Evolutionary conservation across 2,797 vertebrate genomes (phyloP).

Genomic region (Oophaga sylvatica): DNA sequence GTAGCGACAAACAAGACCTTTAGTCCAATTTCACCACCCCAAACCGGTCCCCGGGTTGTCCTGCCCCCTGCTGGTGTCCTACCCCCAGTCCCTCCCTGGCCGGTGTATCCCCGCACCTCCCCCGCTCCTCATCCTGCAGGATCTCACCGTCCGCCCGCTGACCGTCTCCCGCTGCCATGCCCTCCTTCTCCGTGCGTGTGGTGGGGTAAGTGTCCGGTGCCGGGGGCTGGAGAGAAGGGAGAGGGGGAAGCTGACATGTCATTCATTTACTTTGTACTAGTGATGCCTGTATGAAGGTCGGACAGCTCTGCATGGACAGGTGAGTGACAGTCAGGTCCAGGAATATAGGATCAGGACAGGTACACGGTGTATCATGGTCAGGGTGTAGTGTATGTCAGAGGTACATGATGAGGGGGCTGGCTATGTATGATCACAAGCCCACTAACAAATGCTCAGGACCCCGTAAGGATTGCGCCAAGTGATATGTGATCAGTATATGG

Average conservation of each 20-base stretch:
- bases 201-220: conserved; percentile 44
- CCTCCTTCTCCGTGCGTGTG: conserved; percentile 51
- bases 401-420: too few relatives aligned
- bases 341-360: too few relatives aligned
- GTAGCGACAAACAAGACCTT: conserved; percentile 50
- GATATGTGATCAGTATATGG: too few relatives aligned
- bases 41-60: background rate
- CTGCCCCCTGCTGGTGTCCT: conserved; percentile 23
- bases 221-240: too few relatives aligned
- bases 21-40: conserved; percentile 34
- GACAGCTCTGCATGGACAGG: background rate
- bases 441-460: too few relatives aligned
- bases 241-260: background rate
- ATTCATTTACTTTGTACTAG: background rate
- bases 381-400: too few relatives aligned
- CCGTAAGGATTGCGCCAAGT: too few relatives aligned
- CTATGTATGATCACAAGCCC: too few relatives aligned
- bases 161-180: conserved; percentile 37
- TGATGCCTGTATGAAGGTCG: background rate
- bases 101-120: conserved; percentile 29
- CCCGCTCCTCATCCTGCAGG: conserved; percentile 24
- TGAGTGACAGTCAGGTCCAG: too few relatives aligned
- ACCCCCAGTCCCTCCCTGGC: conserved; percentile 21
- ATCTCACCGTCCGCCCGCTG: conserved; percentile 8
- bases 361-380: too few relatives aligned